Evolutionary conservation across 1,140 invertebrate genomes (phyloP).

Genomic region (Cydia strobilella): DNA sequence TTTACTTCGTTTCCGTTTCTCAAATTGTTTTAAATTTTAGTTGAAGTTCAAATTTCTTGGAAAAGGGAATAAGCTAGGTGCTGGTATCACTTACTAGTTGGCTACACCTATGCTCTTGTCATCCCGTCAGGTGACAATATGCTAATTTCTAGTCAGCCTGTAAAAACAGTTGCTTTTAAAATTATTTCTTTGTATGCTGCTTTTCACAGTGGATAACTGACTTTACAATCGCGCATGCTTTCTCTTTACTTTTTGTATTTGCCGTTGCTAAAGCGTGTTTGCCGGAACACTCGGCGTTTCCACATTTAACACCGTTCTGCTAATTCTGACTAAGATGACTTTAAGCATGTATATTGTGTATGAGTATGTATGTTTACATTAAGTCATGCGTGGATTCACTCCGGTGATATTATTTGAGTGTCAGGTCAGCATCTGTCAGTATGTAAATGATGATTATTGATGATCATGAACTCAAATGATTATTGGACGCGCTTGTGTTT

Average conservation of each 20-base stretch:
- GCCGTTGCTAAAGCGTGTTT: conserved; percentile 29
- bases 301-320: conserved; percentile 30
- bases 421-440: neutral
- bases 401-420: conserved; percentile 18
- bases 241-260: conserved; percentile 29
- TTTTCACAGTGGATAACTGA: neutral
- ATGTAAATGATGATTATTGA: neutral
- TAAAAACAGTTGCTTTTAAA: neutral
- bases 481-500: no score
- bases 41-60: no score
- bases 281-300: conserved; percentile 22
- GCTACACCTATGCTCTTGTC: neutral
- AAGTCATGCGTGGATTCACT: conserved; percentile 21
- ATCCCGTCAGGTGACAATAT: neutral
- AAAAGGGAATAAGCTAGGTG: no score
- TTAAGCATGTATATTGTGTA: neutral
- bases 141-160: no score
- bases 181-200: neutral
- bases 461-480: neutral
- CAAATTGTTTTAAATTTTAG: neutral
- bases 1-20: neutral
- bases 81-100: no score
- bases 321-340: conserved; percentile 31
- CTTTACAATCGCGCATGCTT: conserved; percentile 14
- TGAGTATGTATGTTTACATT: conserved; percentile 17